Percentiles rank a stretch among this genome's conserved stretches.
phyloP scores from a whole-genome alignment of 2,797 vertebrate species.

The Siniperca scherzeri region DNA sequence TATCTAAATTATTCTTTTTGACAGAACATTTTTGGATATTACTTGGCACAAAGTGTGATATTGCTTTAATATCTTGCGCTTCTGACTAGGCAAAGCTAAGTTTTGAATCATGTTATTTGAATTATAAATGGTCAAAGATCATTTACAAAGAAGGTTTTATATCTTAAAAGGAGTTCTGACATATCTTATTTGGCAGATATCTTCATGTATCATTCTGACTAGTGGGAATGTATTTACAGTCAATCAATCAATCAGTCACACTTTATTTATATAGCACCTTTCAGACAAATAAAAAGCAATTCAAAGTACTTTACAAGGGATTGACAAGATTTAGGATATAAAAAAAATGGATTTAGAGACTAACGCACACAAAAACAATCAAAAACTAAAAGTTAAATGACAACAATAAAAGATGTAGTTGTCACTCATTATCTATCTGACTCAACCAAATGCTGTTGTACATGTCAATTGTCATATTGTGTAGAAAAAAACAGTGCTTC shows the following conservation, averaged over 20 bases:
- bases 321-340: too few species aligned
- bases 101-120: neutral
- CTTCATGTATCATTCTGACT: neutral
- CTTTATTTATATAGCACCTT: too few species aligned
- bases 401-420: too few species aligned
- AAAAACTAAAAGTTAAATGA: too few species aligned
- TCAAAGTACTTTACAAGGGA: too few species aligned
- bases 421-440: neutral
- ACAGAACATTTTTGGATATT: neutral
- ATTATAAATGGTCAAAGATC: neutral
- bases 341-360: too few species aligned
- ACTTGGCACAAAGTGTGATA: neutral
- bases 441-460: constrained; percentile 3
- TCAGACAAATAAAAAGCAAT: too few species aligned
- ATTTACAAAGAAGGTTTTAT: neutral
- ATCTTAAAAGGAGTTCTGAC: neutral
- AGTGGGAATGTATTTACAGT: neutral
- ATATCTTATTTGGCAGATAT: neutral
- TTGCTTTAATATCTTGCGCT: neutral
- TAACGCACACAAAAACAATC: too few species aligned
- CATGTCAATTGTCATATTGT: neutral
- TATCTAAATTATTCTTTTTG: neutral
- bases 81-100: neutral
- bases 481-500: neutral
- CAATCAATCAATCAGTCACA: too few species aligned